Conservation (phyloP, 2,888 invertebrate genomes). For the Stenurella melanura region DNA sequence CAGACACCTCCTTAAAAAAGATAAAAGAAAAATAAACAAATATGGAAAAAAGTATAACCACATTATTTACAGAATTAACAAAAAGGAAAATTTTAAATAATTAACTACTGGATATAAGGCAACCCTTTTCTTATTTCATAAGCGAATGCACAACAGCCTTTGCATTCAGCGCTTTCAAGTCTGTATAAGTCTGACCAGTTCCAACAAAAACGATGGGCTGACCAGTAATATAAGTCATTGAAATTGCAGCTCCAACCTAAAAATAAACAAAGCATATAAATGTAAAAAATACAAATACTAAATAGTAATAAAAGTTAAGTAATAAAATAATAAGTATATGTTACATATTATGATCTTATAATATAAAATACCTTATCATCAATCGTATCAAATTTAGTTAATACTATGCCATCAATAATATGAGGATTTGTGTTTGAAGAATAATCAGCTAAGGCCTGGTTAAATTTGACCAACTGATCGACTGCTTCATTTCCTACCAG, state of each 20-base stretch:
- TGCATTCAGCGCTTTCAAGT: conserved; percentile 96
- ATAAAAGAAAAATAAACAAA: conserved; percentile 5
- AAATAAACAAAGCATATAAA: conserved; percentile 48
- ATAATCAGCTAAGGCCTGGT: conserved; percentile 97
- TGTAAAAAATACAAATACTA: conserved; percentile 39
- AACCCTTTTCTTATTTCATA: conserved; percentile 83
- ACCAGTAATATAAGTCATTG: conserved; percentile 99
- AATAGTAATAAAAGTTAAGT: too few relatives aligned
- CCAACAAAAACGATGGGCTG: conserved; percentile 99
- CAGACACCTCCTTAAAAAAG: conserved; percentile 14
- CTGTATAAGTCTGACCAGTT: conserved; percentile 99
- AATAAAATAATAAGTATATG: too few relatives aligned
- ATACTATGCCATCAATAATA: conserved; percentile 98
- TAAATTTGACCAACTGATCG: conserved; percentile 99
- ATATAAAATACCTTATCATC: conserved; percentile 88
- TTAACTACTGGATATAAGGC: conserved; percentile 43
- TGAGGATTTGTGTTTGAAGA: conserved; percentile 86
- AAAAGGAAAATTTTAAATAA: conserved; percentile 4
- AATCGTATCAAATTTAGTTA: conserved; percentile 99
- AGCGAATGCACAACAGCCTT: conserved; percentile 97
- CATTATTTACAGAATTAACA: conserved; percentile 15
- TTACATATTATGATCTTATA: conserved; percentile 7
- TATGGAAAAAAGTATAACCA: conserved; percentile 13
- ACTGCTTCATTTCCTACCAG: conserved; percentile 99
- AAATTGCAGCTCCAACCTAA: conserved; percentile 95